phyloP scores from a whole-genome alignment of 2,888 invertebrate genomes.

The Danaus chrysippus region DNA sequence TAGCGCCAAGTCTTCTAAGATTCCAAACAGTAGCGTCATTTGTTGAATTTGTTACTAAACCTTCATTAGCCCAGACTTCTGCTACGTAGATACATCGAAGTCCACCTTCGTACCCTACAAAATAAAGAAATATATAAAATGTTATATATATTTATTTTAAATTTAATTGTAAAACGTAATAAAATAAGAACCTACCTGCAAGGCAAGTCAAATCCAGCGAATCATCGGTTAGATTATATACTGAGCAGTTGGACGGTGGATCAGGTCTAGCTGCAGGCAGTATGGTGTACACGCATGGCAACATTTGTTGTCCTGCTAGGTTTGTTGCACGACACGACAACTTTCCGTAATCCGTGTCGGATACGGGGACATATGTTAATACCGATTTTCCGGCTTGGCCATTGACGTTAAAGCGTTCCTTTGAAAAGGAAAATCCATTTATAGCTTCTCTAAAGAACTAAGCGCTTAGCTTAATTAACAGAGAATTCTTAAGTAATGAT shows the following conservation, averaged over 20 bases:
- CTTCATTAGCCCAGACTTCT: conserved; percentile 83
- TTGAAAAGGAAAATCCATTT: conserved; percentile 17
- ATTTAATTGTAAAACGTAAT: background rate
- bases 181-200: conserved; percentile 57
- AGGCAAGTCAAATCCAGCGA: conserved; percentile 86
- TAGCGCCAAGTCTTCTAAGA: conserved; percentile 87
- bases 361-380: conserved; percentile 88
- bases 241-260: conserved; percentile 87
- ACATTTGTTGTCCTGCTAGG: conserved; percentile 83
- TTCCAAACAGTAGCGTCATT: conserved; percentile 86
- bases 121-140: background rate
- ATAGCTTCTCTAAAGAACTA: no score
- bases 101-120: conserved; percentile 86
- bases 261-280: conserved; percentile 89
- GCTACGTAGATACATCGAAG: conserved; percentile 85
- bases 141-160: no score
- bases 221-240: conserved; percentile 87
- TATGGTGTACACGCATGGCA: conserved; percentile 87
- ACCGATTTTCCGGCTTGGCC: conserved; percentile 76
- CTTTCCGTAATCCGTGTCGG: conserved; percentile 89
- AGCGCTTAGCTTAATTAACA: no score
- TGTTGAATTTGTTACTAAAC: conserved; percentile 83
- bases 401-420: conserved; percentile 79
- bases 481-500: no score
- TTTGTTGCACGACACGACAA: conserved; percentile 87